These are phyloP conservation scores for Drosophila kikkawai DNA, from an alignment of 1,140 invertebrate species.

Conservation along the genomic window DNA sequence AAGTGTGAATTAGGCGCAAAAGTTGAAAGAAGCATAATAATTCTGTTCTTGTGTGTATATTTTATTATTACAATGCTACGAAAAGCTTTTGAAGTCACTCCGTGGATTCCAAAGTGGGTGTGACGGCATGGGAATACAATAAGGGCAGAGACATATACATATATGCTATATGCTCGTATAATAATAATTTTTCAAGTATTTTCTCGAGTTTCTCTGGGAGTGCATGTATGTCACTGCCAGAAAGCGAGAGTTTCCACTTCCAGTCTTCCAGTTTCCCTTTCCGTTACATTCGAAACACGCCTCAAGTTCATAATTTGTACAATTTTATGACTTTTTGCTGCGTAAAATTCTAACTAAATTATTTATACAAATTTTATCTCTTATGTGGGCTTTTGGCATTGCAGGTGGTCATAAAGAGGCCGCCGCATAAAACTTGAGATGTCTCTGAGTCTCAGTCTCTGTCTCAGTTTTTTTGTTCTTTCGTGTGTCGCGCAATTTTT, in stretches of 20 bases:
- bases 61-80: constrained; percentile 64
- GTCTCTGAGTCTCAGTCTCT: constrained; percentile 14
- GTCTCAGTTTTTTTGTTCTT: constrained; percentile 7
- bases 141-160: neutral
- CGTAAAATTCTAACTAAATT: constrained; percentile 48
- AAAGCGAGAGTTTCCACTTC: constrained; percentile 22
- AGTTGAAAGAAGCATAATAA: constrained; percentile 78
- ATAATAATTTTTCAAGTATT: constrained; percentile 42
- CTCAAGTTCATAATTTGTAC: constrained; percentile 75
- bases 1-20: constrained; percentile 84
- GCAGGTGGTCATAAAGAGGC: constrained; percentile 75
- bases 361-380: constrained; percentile 74
- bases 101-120: neutral
- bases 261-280: constrained; percentile 6
- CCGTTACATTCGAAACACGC: constrained; percentile 42
- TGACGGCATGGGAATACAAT: constrained; percentile 25
- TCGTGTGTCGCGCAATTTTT: constrained; percentile 49
- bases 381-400: constrained; percentile 61
- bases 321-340: constrained; percentile 55
- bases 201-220: constrained; percentile 43
- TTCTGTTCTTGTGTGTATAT: constrained; percentile 58
- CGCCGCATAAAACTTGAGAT: constrained; percentile 73
- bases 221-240: constrained; percentile 71
- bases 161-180: constrained; percentile 2
- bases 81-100: constrained; percentile 71